These are phyloP conservation scores for Crossocerus cetratus DNA, from an alignment of 2,888 invertebrate genomes.

Conservation along the genomic window DNA sequence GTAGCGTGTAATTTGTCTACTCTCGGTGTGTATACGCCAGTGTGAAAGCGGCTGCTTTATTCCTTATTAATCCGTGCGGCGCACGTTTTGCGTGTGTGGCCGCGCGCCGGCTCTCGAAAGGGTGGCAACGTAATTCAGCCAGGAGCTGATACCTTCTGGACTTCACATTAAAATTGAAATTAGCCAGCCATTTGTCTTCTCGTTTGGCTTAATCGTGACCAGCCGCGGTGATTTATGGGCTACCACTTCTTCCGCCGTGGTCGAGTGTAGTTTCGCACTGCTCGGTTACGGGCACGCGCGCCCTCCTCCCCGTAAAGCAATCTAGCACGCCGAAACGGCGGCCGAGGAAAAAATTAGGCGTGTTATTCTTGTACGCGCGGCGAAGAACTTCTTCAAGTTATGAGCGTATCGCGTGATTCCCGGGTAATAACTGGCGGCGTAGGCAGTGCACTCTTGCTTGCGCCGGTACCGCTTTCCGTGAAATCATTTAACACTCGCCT, in stretches of 20 bases:
- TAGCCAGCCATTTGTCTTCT: conserved; percentile 65
- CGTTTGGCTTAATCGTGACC: conserved; percentile 63
- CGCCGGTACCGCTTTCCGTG: no score
- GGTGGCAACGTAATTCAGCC: conserved; percentile 24
- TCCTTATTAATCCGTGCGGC: conserved; percentile 32
- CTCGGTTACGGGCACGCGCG: conserved; percentile 49
- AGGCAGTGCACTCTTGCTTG: no score
- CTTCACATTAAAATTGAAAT: conserved; percentile 65
- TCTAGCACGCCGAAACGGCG: conserved; percentile 36
- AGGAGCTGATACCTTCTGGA: conserved; percentile 41
- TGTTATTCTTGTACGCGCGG: conserved; percentile 43
- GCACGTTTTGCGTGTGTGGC: not conserved
- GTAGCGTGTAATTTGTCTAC: not conserved
- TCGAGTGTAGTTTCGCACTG: conserved; percentile 45
- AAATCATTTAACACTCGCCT: no score
- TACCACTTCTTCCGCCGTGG: conserved; percentile 44
- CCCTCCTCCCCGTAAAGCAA: conserved; percentile 50
- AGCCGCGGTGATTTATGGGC: conserved; percentile 64
- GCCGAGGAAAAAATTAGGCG: conserved; percentile 44
- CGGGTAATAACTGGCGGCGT: no score
- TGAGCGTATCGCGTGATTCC: conserved; percentile 63
- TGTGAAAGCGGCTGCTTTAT: conserved; percentile 22
- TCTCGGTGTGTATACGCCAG: not conserved
- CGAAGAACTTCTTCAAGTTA: conserved; percentile 61
- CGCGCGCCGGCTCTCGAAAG: not conserved